phyloP scores from a whole-genome alignment of 2,797 vertebrate genomes.

The Cuniculus paca region DNA sequence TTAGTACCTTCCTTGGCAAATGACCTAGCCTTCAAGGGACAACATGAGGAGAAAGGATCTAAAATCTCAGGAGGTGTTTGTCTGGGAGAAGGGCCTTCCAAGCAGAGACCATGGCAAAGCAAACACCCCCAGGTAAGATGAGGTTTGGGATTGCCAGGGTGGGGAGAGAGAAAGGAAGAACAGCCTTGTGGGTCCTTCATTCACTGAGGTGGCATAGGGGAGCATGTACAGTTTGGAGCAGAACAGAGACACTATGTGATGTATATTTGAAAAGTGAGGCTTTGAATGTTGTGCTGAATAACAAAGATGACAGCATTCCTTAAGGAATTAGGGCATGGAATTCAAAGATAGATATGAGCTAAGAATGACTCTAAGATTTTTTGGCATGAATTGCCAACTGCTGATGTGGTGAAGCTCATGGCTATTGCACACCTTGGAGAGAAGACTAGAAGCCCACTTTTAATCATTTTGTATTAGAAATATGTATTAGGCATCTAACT shows the following conservation, averaged over 20 bases:
- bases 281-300: background rate
- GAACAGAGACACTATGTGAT: background rate
- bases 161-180: background rate
- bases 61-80: background rate
- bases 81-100: background rate
- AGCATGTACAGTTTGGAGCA: background rate
- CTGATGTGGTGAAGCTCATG: background rate
- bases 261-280: background rate
- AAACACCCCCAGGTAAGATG: background rate
- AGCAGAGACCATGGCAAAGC: background rate
- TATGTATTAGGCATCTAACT: background rate
- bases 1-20: constrained; percentile 9
- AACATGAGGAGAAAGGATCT: background rate
- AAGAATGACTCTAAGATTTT: background rate
- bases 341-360: background rate
- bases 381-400: background rate
- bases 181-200: background rate
- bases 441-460: background rate
- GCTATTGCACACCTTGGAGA: background rate
- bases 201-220: background rate
- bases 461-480: background rate
- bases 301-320: background rate
- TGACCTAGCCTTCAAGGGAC: background rate
- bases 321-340: background rate
- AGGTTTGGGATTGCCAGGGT: background rate